Percentiles rank a stretch among this genome's conserved stretches.
Evolutionary conservation across 2,888 invertebrate genomes (phyloP).

Genomic region (Tribolium freemani): DNA sequence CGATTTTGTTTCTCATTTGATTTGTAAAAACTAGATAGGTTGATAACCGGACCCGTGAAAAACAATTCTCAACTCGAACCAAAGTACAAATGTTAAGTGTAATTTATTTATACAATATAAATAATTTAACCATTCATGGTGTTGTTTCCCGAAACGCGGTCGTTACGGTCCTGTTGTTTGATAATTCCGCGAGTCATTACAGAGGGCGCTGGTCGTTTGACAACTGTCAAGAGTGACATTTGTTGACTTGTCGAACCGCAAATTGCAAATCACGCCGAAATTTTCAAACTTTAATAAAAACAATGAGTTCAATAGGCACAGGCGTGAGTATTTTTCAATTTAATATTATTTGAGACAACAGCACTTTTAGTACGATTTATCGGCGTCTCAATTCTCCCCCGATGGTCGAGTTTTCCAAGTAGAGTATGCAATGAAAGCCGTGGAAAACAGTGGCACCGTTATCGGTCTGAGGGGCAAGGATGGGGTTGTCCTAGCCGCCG

Average conservation of each 20-base stretch:
- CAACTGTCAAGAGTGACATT: conserved; percentile 34
- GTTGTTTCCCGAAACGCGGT: conserved; percentile 9
- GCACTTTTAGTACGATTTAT: conserved; percentile 92
- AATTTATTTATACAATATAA: conserved; percentile 31
- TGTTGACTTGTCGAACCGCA: conserved; percentile 42
- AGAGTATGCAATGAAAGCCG: conserved; percentile 99
- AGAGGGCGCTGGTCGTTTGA: conserved; percentile 10
- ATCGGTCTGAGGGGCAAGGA: conserved; percentile 96
- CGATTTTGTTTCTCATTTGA: conserved; percentile 10
- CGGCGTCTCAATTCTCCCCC: conserved; percentile 99
- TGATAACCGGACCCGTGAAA: neutral
- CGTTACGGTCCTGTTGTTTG: neutral
- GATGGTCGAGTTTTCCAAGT: conserved; percentile 99
- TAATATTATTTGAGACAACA: conserved; percentile 42
- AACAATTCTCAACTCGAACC: neutral
- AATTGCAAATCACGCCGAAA: conserved; percentile 55
- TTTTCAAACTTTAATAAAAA: conserved; percentile 51
- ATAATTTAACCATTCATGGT: conserved; percentile 9
- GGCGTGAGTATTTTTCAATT: conserved; percentile 78
- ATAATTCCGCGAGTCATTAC: neutral
- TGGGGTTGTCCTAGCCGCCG: conserved; percentile 97
- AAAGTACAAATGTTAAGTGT: conserved; percentile 33
- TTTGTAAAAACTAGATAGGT: neutral
- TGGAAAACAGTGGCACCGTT: conserved; percentile 91
- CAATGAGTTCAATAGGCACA: conserved; percentile 95